phyloP scores from a whole-genome alignment of 2,113 vertebrate species.

The Dunckerocampus dactyliophorus region DNA sequence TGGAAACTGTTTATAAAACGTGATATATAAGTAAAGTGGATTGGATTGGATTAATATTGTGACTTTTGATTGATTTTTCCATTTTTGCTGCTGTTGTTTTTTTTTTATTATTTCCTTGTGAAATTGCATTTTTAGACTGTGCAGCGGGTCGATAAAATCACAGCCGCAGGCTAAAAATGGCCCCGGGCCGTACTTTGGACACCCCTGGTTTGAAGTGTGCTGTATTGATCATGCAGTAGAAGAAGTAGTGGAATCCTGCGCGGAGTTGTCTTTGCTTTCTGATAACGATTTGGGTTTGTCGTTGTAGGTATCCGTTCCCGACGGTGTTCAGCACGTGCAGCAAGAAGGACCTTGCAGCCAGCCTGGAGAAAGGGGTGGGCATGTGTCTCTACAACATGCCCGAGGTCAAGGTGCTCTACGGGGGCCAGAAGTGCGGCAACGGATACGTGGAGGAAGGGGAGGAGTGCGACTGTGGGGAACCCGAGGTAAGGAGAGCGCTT shows the following conservation, averaged over 20 bases:
- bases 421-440: conserved; percentile 93
- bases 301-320: conserved; percentile 86
- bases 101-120: too few relatives aligned
- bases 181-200: too few relatives aligned
- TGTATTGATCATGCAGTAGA: conserved; percentile 22
- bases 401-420: conserved; percentile 87
- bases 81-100: too few relatives aligned
- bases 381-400: conserved; percentile 98
- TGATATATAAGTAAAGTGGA: too few relatives aligned
- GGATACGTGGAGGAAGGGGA: conserved; percentile 94
- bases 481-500: conserved; percentile 72
- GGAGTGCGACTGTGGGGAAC: conserved; percentile 96
- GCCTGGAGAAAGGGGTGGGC: conserved; percentile 94
- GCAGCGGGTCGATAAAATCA: too few relatives aligned
- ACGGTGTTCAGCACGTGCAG: conserved; percentile 96
- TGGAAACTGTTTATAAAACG: too few relatives aligned
- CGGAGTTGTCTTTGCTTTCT: background rate
- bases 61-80: too few relatives aligned
- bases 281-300: background rate
- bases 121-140: too few relatives aligned
- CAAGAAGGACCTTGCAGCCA: conserved; percentile 88
- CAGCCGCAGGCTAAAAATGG: too few relatives aligned
- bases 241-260: conserved; percentile 2
- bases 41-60: too few relatives aligned
- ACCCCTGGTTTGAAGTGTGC: background rate